Conservation (phyloP, 2,888 invertebrate genomes). For the Arctia plantaginis region DNA sequence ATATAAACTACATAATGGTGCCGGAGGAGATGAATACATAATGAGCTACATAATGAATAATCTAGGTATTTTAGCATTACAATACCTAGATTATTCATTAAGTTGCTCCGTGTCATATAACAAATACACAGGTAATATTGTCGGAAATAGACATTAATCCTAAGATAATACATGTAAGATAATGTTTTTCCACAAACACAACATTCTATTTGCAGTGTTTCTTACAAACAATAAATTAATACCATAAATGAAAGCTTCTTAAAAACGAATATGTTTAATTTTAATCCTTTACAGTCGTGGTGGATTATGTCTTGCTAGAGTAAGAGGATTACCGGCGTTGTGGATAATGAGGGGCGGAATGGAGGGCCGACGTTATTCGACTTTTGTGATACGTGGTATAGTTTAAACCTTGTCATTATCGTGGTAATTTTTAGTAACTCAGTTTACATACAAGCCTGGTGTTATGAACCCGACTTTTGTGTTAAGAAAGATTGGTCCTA, state of each 20-base stretch:
- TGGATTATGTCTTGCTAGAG: constrained; percentile 38
- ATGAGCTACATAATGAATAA: too few species aligned
- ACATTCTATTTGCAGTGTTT: neutral
- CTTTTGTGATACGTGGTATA: constrained; percentile 4
- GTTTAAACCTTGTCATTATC: neutral
- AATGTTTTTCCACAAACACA: neutral
- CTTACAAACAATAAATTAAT: neutral
- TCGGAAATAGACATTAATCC: neutral
- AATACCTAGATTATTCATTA: neutral
- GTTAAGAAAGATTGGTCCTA: too few species aligned
- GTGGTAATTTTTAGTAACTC: neutral
- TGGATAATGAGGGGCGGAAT: constrained; percentile 33
- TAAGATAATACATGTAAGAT: neutral
- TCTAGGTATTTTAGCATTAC: too few species aligned
- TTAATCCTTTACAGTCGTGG: constrained; percentile 32
- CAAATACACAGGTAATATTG: too few species aligned
- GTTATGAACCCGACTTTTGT: too few species aligned
- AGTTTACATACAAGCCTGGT: too few species aligned
- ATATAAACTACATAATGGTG: too few species aligned
- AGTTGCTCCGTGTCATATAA: too few species aligned
- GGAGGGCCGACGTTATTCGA: constrained; percentile 27
- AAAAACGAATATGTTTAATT: constrained; percentile 22
- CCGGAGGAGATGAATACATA: too few species aligned
- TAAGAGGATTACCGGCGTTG: constrained; percentile 45
- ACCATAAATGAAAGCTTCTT: neutral